Evolutionary conservation across 2,797 vertebrate species (phyloP).

Genomic region (Glossophaga mutica): DNA sequence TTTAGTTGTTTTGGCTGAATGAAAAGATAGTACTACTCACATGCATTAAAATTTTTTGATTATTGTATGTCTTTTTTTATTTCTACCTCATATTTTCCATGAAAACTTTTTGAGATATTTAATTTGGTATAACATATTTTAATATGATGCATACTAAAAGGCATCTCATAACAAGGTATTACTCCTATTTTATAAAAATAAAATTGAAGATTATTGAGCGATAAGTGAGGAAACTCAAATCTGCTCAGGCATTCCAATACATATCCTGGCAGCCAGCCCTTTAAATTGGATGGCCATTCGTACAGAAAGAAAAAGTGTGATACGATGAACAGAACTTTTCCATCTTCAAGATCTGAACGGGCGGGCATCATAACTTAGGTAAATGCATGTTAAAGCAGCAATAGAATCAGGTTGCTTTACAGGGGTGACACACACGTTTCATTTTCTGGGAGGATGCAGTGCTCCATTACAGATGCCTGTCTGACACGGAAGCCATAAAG

Average conservation of each 20-base stretch:
- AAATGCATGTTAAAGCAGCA: not conserved
- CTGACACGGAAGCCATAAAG: not conserved
- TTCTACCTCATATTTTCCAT: not conserved
- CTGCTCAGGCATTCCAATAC: not conserved
- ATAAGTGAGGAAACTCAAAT: not conserved
- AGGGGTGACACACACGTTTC: not conserved
- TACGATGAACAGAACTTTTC: not conserved
- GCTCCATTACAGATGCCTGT: not conserved
- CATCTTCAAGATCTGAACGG: not conserved
- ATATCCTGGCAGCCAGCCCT: not conserved
- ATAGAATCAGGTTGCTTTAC: not conserved
- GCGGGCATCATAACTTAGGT: not conserved
- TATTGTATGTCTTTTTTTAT: constrained; percentile 22
- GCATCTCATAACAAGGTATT: not conserved
- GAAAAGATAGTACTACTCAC: not conserved
- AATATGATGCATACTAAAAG: not conserved
- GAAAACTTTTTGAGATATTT: not conserved
- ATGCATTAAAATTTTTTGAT: not conserved
- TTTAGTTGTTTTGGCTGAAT: not conserved
- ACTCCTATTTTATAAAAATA: not conserved
- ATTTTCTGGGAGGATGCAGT: constrained; percentile 12
- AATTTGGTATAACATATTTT: not conserved
- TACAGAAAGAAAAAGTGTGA: not conserved
- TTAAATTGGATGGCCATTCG: not conserved
- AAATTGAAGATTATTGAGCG: not conserved